Conservation (phyloP, 2,888 invertebrate genomes). For the Heliconius ethilla region DNA sequence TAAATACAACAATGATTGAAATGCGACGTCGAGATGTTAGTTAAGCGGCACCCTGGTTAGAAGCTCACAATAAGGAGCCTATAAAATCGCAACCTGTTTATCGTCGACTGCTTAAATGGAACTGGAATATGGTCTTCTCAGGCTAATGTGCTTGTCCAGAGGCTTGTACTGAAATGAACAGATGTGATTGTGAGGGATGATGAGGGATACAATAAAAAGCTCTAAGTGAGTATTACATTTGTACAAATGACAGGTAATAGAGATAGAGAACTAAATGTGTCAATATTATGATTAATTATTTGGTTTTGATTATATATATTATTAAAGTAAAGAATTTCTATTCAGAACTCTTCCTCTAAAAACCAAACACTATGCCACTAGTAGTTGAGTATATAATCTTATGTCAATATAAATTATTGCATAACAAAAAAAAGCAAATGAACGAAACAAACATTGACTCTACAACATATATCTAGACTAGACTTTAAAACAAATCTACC, state of each 20-base stretch:
- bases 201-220: constrained; percentile 37
- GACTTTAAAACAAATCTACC: background rate
- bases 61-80: constrained; percentile 65
- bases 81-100: constrained; percentile 73
- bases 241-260: constrained; percentile 2
- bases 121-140: constrained; percentile 69
- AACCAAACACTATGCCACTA: constrained; percentile 6
- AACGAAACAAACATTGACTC: constrained; percentile 29
- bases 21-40: constrained; percentile 34
- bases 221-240: constrained; percentile 21
- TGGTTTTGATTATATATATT: background rate
- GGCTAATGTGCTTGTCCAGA: constrained; percentile 79
- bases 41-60: constrained; percentile 55
- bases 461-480: constrained; percentile 27
- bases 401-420: background rate
- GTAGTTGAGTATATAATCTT: background rate
- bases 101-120: constrained; percentile 62
- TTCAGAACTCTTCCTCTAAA: background rate
- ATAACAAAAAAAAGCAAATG: constrained; percentile 7
- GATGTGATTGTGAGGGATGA: constrained; percentile 55
- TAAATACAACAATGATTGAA: constrained; percentile 28
- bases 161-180: constrained; percentile 80
- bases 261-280: background rate
- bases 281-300: background rate
- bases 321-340: background rate